A percentile compares a stretch with the other conserved stretches of the same genome.
Evolutionary conservation across 2,113 vertebrate species (phyloP).

Genomic region (Microcebus murinus): DNA sequence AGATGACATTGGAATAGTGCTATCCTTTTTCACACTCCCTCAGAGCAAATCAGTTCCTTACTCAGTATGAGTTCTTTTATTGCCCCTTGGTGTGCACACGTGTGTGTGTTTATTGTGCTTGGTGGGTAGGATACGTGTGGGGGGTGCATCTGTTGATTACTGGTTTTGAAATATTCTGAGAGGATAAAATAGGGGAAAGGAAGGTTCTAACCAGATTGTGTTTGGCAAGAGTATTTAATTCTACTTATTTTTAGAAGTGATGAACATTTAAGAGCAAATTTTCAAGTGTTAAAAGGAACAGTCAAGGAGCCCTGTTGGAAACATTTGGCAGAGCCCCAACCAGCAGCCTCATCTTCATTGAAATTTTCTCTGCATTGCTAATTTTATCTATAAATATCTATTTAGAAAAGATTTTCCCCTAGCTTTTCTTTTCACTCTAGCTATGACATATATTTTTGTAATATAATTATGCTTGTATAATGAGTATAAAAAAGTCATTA

Average conservation of each 20-base stretch:
- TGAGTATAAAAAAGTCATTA: conserved; percentile 70
- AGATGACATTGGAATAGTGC: not conserved
- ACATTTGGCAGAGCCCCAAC: conserved; percentile 35
- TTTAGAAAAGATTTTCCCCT: conserved; percentile 34
- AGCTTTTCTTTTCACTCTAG: conserved; percentile 36
- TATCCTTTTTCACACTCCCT: not conserved
- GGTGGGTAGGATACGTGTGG: not conserved
- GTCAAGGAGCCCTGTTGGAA: conserved; percentile 17
- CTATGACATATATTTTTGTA: conserved; percentile 39
- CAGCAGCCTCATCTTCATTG: not conserved
- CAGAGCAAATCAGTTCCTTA: not conserved
- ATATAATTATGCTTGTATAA: conserved; percentile 64
- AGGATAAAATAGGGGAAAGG: not conserved
- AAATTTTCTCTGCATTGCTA: conserved; percentile 22
- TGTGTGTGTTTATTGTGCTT: not conserved
- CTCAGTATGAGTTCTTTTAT: not conserved
- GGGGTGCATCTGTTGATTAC: not conserved
- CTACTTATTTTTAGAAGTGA: conserved; percentile 52
- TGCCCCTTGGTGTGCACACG: not conserved
- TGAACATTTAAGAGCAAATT: conserved; percentile 44
- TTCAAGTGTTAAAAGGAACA: conserved; percentile 33
- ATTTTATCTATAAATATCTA: conserved; percentile 49
- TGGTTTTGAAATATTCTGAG: not conserved
- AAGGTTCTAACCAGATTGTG: conserved; percentile 9
- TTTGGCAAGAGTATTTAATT: conserved; percentile 31